Base-by-base conservation (phyloP, 2,797 vertebrate species). In the Orestias chungarensis region DNA sequence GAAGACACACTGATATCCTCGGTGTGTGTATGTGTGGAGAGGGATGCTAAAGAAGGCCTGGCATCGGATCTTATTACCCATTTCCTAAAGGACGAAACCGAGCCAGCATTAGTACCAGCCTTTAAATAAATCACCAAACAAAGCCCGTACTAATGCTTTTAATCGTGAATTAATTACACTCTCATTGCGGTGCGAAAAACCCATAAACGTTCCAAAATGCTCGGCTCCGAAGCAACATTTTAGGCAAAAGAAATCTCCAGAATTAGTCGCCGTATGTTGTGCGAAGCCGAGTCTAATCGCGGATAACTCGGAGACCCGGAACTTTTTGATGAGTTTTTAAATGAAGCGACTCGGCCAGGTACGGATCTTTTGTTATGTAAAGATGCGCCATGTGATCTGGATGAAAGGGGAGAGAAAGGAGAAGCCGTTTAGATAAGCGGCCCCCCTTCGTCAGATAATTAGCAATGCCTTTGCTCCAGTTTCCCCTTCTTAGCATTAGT, bases 301-400 rank as follows among this genome's bases (percentile, higher is more conserved):
- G 47, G 59, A 71, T 76, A 52, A 1, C 46, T 66, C 79, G 72
- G 25, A 55, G 80, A 88, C 66, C 59, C 74, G 82, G 82, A 91
- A 78, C 82, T 82, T 20, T n/a, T 3, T 1, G 80, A 76, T 76
- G 78, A 75, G 80, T 88, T 85, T 87, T 88, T 69, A 82, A 78
- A 81, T 83, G 85, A 88, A 89, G 84, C 74, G 25, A 75, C 81
- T 79, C 70, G 64, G 89, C 77, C 89, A 82, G 89, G 89, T 88
- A 84, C 25, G 12, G 89, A 90, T 93, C 95, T 94, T 95, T 95
- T 94, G 85, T 94, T 93, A 94, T 94, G 93, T 95, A 95, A 95
- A 95, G 91, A 87, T 85, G 78, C 77, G 94, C 89, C 90, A 95
- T 94, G 88, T 91, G 92, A 91, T 93, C 89, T 87, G 68, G 88